Percentiles rank a stretch among this genome's conserved stretches.
Evolutionary conservation across 2,797 vertebrate genomes (phyloP).

Genomic region (Melanotaenia parkinsoni): DNA sequence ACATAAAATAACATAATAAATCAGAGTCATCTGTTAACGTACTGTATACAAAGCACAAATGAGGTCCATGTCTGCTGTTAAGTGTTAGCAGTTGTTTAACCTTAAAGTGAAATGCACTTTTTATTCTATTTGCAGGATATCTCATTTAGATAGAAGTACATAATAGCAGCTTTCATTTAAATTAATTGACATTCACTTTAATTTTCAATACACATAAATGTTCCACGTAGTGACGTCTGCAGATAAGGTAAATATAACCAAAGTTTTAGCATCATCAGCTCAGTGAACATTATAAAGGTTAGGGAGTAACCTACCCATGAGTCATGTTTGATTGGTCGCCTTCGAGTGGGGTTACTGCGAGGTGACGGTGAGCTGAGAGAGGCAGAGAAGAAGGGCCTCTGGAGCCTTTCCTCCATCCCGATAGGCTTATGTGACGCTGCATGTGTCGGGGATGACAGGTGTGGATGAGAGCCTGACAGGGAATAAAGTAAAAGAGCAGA

Average conservation of each 20-base stretch:
- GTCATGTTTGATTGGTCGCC: constrained; percentile 83
- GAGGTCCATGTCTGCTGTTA: background rate
- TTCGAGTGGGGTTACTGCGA: constrained; percentile 75
- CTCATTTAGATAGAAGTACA: background rate
- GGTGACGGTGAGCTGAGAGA: constrained; percentile 80
- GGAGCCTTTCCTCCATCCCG: constrained; percentile 69
- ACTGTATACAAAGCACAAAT: background rate
- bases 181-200: background rate
- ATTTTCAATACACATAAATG: background rate
- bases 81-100: background rate
- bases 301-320: constrained; percentile 79
- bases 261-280: background rate
- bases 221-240: background rate
- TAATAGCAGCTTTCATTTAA: background rate
- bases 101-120: too few species aligned
- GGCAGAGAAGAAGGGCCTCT: constrained; percentile 78
- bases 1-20: background rate
- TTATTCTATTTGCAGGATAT: too few species aligned
- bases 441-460: constrained; percentile 51
- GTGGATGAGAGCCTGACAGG: constrained; percentile 36
- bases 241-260: background rate
- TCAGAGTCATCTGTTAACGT: background rate
- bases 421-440: constrained; percentile 64
- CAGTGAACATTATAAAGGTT: background rate
- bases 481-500: background rate